phyloP scores from a whole-genome alignment of 1,140 invertebrate genomes.

The Drosophila asahinai region DNA sequence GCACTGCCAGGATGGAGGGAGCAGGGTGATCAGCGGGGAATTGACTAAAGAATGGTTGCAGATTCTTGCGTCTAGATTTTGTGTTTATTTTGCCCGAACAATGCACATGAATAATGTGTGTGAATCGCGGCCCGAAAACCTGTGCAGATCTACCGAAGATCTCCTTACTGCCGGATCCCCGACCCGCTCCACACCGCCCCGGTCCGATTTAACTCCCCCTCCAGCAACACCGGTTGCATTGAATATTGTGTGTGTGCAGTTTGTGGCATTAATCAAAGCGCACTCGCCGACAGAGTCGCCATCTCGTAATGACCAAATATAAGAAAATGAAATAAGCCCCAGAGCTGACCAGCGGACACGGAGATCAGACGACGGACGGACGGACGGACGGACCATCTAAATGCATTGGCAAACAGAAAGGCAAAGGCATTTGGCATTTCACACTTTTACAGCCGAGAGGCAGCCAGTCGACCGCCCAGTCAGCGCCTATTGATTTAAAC shows the following conservation, averaged over 20 bases:
- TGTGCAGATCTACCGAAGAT: conserved; percentile 72
- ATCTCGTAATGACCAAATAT: conserved; percentile 69
- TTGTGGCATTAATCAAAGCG: conserved; percentile 80
- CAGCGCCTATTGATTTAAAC: conserved; percentile 70
- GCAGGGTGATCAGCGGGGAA: not conserved
- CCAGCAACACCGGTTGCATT: conserved; percentile 27
- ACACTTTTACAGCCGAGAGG: conserved; percentile 78
- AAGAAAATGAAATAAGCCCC: conserved; percentile 58
- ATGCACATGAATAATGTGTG: conserved; percentile 84
- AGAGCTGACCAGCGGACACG: conserved; percentile 26
- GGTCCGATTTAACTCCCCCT: conserved; percentile 10
- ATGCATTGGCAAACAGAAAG: conserved; percentile 73
- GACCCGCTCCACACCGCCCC: not conserved
- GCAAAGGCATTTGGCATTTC: conserved; percentile 77
- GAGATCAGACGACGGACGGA: conserved; percentile 6
- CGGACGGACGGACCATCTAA: conserved; percentile 59
- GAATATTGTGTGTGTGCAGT: conserved; percentile 59
- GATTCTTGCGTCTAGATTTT: conserved; percentile 82
- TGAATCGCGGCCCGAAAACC: conserved; percentile 76
- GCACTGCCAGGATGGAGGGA: conserved; percentile 28
- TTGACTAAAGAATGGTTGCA: conserved; percentile 76
- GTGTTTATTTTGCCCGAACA: conserved; percentile 80
- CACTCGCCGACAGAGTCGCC: conserved; percentile 67
- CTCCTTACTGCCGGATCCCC: conserved; percentile 7
- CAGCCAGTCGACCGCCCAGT: conserved; percentile 43